Conservation (phyloP, 2,113 vertebrate genomes). For the Tichodroma muraria region DNA sequence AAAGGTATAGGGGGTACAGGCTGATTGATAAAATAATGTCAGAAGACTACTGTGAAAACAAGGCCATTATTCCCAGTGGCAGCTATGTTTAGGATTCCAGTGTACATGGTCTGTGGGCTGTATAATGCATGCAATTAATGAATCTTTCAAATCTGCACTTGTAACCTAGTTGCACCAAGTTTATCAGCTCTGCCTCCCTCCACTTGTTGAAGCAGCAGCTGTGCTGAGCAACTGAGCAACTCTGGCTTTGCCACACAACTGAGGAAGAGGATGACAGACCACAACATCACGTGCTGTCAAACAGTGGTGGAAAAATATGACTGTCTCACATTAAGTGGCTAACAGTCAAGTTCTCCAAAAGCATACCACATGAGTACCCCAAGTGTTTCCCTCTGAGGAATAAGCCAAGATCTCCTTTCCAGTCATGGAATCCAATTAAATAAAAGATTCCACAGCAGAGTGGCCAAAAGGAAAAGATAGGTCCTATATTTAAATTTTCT, state of each 20-base stretch:
- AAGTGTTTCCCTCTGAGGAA: background rate
- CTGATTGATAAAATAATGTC: background rate
- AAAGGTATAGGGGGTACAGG: background rate
- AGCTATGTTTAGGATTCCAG: background rate
- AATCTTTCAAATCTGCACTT: background rate
- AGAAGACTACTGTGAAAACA: background rate
- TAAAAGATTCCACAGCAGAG: background rate
- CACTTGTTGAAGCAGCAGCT: background rate
- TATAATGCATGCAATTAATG: background rate
- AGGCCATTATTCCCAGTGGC: background rate
- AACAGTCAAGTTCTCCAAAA: background rate
- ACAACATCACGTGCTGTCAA: constrained; percentile 30
- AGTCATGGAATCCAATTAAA: background rate
- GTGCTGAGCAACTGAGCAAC: background rate
- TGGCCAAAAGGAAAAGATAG: background rate
- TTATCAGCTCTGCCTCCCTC: background rate
- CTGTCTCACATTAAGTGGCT: background rate
- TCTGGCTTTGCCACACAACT: background rate
- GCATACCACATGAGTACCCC: background rate
- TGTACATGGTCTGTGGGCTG: background rate
- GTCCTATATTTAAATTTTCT: background rate
- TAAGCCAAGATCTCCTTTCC: background rate
- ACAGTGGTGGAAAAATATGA: background rate
- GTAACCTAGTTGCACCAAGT: background rate
- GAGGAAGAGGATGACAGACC: background rate